phyloP scores from a whole-genome alignment of 2,797 vertebrate species.

The Pagetopsis macropterus region DNA sequence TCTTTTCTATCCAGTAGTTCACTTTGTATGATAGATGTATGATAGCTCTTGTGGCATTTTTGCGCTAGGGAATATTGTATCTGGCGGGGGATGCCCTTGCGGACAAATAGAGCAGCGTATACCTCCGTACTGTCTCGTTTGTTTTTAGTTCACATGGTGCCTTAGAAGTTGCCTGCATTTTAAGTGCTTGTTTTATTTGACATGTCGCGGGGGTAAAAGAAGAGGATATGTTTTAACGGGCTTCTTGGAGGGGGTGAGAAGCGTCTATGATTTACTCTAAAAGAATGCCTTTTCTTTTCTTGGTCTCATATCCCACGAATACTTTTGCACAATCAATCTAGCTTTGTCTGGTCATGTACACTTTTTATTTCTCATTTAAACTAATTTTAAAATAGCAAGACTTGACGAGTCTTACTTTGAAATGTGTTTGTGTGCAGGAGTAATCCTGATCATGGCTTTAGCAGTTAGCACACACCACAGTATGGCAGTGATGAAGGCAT shows the following conservation, averaged over 20 bases:
- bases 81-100: conserved; percentile 52
- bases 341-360: conserved; percentile 52
- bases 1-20: conserved; percentile 72
- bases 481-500: conserved; percentile 68
- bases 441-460: conserved; percentile 71
- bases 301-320: conserved; percentile 31
- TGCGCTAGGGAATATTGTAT: conserved; percentile 56
- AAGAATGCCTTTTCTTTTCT: conserved; percentile 41
- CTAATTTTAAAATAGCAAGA: conserved; percentile 55
- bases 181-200: conserved; percentile 79
- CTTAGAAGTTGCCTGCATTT: conserved; percentile 84
- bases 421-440: conserved; percentile 52
- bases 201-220: conserved; percentile 50
- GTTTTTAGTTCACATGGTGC: conserved; percentile 87
- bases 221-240: conserved; percentile 49
- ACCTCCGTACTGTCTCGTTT: conserved; percentile 62
- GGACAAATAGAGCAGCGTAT: conserved; percentile 42
- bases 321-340: conserved; percentile 78
- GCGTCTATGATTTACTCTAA: conserved; percentile 49
- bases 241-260: conserved; percentile 24
- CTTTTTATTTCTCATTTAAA: conserved; percentile 52
- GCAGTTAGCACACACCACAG: conserved; percentile 59
- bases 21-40: conserved; percentile 66
- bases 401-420: conserved; percentile 57
- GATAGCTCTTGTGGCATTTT: conserved; percentile 57